phyloP scores from a whole-genome alignment of 2,113 vertebrate genomes.

The Onychostruthus taczanowskii region DNA sequence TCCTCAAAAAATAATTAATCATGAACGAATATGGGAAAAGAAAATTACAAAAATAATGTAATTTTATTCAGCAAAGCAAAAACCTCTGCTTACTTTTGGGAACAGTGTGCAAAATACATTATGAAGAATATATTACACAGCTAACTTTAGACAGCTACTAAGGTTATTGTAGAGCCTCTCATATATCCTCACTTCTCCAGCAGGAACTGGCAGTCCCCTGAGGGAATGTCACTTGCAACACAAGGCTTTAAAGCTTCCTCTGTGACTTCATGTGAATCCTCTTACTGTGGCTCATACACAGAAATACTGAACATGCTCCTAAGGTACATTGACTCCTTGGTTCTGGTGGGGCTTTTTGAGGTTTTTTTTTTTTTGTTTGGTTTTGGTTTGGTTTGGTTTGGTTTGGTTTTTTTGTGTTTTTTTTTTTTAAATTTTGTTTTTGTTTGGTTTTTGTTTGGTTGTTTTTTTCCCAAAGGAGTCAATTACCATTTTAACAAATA shows the following conservation, averaged over 20 bases:
- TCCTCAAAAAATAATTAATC: neutral
- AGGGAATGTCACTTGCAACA: neutral
- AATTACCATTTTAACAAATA: neutral
- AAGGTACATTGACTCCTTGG: neutral
- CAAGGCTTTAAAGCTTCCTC: neutral
- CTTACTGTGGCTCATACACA: neutral
- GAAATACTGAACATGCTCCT: neutral
- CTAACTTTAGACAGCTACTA: neutral
- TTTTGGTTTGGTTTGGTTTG: neutral
- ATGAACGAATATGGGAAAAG: neutral
- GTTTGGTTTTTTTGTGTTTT: too few species aligned
- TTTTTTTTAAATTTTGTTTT: neutral
- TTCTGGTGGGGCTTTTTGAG: neutral
- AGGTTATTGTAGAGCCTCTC: neutral
- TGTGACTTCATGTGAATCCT: neutral
- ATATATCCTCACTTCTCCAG: neutral
- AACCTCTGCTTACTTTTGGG: neutral
- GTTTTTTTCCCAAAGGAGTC: neutral
- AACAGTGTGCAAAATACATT: neutral
- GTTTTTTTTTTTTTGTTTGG: neutral
- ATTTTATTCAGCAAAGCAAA: neutral
- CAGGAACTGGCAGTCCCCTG: neutral
- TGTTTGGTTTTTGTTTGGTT: too few species aligned
- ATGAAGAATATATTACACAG: neutral
- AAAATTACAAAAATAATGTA: neutral